Conservation (phyloP, 2,888 invertebrate species). For the Lathronympha strigana region DNA sequence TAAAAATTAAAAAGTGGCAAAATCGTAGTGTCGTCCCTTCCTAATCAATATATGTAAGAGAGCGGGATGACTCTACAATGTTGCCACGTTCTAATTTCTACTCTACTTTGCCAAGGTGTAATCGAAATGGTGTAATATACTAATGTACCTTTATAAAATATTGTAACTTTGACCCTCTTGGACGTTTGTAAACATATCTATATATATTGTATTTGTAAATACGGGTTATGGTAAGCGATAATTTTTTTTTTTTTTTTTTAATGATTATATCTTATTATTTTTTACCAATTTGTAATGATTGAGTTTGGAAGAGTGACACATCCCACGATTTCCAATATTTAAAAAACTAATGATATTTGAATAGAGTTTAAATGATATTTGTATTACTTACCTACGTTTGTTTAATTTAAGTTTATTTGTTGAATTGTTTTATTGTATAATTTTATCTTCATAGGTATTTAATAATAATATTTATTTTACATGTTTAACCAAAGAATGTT, state of each 20-base stretch:
- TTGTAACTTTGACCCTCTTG: slow-evolving; percentile 4
- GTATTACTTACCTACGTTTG: background rate
- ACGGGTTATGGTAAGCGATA: slow-evolving; percentile 6
- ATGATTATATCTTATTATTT: background rate
- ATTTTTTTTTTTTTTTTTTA: background rate
- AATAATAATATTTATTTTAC: slow-evolving; percentile 11
- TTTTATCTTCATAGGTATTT: slow-evolving; percentile 19
- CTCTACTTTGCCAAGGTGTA: background rate
- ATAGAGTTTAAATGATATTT: background rate
- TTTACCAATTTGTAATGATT: background rate
- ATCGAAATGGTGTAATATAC: background rate
- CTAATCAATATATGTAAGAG: no score
- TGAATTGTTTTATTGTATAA: slow-evolving; percentile 15
- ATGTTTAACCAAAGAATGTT: slow-evolving; percentile 32
- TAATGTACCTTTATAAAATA: background rate
- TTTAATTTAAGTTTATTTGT: background rate
- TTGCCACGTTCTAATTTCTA: no score
- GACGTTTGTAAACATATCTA: slow-evolving; percentile 24
- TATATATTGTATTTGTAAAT: slow-evolving; percentile 26
- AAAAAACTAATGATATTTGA: no score
- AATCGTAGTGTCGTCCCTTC: no score
- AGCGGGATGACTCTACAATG: no score
- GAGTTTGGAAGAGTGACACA: no score
- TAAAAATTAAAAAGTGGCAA: no score
- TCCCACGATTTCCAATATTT: no score